A percentile compares a stretch with the other conserved stretches of the same genome.
Evolutionary conservation across 2,113 vertebrate species (phyloP).

Genomic region (Bujurquina vittata): DNA sequence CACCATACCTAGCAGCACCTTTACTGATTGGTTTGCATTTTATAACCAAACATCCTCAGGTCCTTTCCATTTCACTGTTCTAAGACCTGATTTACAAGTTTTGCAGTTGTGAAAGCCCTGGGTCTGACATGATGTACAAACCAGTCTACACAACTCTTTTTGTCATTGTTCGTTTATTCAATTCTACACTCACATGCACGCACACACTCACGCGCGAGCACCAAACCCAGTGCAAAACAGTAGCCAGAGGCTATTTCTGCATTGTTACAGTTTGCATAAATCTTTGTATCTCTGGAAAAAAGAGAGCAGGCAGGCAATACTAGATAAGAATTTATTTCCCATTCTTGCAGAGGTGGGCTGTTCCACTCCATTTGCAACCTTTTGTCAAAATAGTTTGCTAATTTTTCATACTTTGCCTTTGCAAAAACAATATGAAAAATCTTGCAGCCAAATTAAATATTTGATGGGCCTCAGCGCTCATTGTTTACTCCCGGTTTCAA

Average conservation of each 20-base stretch:
- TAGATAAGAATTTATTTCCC: constrained; percentile 53
- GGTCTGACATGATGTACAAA: constrained; percentile 34
- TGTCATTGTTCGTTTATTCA: constrained; percentile 28
- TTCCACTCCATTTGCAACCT: constrained; percentile 54
- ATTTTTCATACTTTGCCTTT: constrained; percentile 63
- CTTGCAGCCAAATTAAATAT: constrained; percentile 45
- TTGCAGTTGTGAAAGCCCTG: constrained; percentile 25
- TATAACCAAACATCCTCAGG: constrained; percentile 39
- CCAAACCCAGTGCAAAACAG: constrained; percentile 16
- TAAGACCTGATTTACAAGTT: constrained; percentile 38
- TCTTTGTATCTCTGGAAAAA: constrained; percentile 41
- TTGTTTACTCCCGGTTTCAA: constrained; percentile 30
- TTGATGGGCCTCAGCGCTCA: constrained; percentile 33
- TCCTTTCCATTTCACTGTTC: constrained; percentile 28
- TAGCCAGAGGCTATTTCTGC: constrained; percentile 49
- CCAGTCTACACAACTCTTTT: constrained; percentile 22
- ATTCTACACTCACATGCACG: neutral
- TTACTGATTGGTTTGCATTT: constrained; percentile 21
- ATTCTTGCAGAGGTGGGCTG: constrained; percentile 32
- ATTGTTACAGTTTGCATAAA: constrained; percentile 59
- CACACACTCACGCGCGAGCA: neutral
- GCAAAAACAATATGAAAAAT: constrained; percentile 27
- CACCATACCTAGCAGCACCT: neutral
- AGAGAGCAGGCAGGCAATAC: constrained; percentile 52
- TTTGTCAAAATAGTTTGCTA: constrained; percentile 56